These are phyloP conservation scores for Cactoblastis cactorum DNA, from an alignment of 2,888 invertebrate species.

Conservation along the genomic window DNA sequence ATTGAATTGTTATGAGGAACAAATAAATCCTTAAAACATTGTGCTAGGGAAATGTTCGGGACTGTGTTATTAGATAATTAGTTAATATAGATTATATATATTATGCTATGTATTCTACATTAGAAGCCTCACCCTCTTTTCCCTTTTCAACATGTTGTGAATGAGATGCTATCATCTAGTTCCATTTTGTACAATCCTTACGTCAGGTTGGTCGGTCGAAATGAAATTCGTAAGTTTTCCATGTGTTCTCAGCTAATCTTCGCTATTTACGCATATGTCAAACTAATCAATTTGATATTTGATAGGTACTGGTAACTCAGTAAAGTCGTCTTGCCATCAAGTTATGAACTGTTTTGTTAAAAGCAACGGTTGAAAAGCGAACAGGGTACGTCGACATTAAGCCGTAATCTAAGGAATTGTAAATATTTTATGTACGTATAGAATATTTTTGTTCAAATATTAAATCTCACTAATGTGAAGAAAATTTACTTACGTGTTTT, in stretches of 20 bases:
- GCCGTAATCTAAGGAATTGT: conserved; percentile 69
- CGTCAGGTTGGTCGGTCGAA: no score
- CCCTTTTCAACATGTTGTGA: conserved; percentile 76
- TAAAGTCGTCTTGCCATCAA: conserved; percentile 51
- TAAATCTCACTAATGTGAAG: conserved; percentile 72
- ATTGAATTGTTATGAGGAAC: conserved; percentile 15
- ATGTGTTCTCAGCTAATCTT: conserved; percentile 10
- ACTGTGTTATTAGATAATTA: conserved; percentile 73
- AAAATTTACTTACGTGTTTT: conserved; percentile 37
- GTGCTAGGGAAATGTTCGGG: conserved; percentile 54
- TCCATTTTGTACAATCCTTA: no score
- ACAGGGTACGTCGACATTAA: conserved; percentile 75
- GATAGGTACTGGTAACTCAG: conserved; percentile 4
- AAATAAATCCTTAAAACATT: conserved; percentile 16
- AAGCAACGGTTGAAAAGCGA: conserved; percentile 77
- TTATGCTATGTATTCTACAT: conserved; percentile 39
- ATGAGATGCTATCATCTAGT: no score
- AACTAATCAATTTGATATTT: conserved; percentile 8
- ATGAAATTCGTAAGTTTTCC: no score
- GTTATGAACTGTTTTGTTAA: conserved; percentile 39
- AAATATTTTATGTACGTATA: conserved; percentile 72
- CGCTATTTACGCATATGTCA: conserved; percentile 10
- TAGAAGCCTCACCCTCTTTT: conserved; percentile 58
- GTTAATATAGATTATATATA: conserved; percentile 37
- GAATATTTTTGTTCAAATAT: conserved; percentile 77